Conservation (phyloP, 2,113 vertebrate species). For the Barnardius zonarius region DNA sequence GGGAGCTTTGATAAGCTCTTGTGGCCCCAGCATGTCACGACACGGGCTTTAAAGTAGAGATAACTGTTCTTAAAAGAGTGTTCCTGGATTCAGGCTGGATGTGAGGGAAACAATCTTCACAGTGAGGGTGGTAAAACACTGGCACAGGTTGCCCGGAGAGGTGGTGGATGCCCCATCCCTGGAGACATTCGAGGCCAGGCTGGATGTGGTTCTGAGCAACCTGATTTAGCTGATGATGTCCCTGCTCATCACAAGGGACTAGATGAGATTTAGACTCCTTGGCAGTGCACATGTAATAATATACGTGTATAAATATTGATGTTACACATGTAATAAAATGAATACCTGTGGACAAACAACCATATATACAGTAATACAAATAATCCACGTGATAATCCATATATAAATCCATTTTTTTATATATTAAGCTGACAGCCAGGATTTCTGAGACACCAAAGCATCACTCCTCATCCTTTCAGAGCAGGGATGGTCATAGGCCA, state of each 20-base stretch:
- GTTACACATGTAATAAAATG: no score
- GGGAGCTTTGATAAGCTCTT: background rate
- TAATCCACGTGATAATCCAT: background rate
- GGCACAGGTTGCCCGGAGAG: background rate
- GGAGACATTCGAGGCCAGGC: background rate
- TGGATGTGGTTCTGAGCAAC: background rate
- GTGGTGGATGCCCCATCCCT: background rate
- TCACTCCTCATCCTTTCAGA: background rate
- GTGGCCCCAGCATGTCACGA: accelerated
- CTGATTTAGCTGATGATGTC: background rate
- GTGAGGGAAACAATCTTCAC: background rate
- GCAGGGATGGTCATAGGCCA: background rate
- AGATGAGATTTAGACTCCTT: background rate
- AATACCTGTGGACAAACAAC: background rate
- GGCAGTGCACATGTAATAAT: no score
- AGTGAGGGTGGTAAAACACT: background rate
- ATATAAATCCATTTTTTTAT: background rate
- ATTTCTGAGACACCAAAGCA: background rate
- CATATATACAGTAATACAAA: background rate
- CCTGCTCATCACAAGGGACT: background rate
- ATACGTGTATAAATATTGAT: background rate
- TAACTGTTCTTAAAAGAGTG: background rate
- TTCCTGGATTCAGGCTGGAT: background rate
- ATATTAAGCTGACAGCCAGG: background rate
- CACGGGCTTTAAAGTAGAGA: background rate